Percentiles rank a stretch among this genome's conserved stretches.
phyloP scores from a whole-genome alignment of 2,888 invertebrate species.

The Drosophila vallismaia region DNA sequence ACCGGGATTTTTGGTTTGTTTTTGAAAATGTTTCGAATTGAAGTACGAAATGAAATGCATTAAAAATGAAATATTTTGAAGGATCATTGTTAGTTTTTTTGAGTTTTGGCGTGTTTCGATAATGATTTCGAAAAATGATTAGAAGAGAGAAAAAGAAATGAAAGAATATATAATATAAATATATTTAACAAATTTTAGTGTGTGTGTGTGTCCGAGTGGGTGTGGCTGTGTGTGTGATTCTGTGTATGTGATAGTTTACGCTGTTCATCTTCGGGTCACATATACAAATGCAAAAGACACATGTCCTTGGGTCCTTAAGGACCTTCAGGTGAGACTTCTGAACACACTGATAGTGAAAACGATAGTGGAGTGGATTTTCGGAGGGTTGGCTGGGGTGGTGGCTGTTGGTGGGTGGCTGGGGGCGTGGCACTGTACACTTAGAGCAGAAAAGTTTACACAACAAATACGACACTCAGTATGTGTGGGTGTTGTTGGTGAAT shows the following conservation, averaged over 20 bases:
- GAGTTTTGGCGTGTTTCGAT: constrained; percentile 69
- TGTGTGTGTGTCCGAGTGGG: constrained; percentile 73
- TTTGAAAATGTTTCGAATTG: constrained; percentile 63
- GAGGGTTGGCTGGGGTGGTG: constrained; percentile 5
- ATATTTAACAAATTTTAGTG: constrained; percentile 81
- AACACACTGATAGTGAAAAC: constrained; percentile 30
- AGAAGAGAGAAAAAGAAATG: constrained; percentile 83
- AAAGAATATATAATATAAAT: constrained; percentile 83
- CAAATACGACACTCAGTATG: constrained; percentile 44
- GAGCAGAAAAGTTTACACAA: constrained; percentile 45
- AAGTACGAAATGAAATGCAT: constrained; percentile 71
- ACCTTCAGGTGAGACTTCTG: constrained; percentile 12
- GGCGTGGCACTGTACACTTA: constrained; percentile 31
- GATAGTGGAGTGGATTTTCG: constrained; percentile 27
- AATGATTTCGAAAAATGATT: constrained; percentile 79
- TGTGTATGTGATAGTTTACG: constrained; percentile 25
- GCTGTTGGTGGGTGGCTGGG: constrained; percentile 12
- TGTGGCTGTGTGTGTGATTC: constrained; percentile 54
- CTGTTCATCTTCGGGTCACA: constrained; percentile 36
- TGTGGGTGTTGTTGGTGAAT: constrained; percentile 24
- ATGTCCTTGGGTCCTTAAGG: neutral
- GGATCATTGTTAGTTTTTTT: constrained; percentile 45
- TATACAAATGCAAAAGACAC: constrained; percentile 24
- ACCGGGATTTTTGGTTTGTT: constrained; percentile 30
- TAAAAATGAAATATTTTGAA: constrained; percentile 62